Conservation (phyloP, 2,888 invertebrate species). For the Sinopyrophorus schimmeli region DNA sequence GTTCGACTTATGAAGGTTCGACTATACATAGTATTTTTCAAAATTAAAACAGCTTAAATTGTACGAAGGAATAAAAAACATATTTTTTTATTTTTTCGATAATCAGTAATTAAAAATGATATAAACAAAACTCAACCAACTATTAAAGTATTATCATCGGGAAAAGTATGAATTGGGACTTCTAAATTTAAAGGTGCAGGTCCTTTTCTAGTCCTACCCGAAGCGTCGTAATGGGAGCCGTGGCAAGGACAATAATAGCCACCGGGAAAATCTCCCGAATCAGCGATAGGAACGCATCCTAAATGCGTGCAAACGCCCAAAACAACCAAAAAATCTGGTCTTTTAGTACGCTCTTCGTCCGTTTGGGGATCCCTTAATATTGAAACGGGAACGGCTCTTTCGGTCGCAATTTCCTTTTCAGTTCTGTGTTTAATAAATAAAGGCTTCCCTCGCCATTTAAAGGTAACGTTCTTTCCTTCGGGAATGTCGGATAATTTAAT, state of each 20-base stretch:
- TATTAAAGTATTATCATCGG: conserved; percentile 59
- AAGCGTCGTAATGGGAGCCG: conserved; percentile 78
- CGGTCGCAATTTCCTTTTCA: conserved; percentile 65
- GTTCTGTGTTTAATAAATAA: conserved; percentile 76
- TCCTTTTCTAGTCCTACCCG: conserved; percentile 75
- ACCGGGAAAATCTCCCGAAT: conserved; percentile 67
- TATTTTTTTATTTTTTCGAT: no score
- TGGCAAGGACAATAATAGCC: conserved; percentile 86
- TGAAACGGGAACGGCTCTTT: conserved; percentile 62
- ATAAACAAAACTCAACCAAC: conserved; percentile 54
- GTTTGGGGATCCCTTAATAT: conserved; percentile 71
- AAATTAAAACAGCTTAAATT: no score
- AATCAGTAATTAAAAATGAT: no score
- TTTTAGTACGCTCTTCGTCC: conserved; percentile 66
- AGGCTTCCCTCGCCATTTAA: conserved; percentile 81
- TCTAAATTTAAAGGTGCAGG: conserved; percentile 74
- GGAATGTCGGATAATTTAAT: conserved; percentile 70
- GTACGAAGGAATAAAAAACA: no score
- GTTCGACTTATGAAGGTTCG: no score
- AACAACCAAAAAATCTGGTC: conserved; percentile 76
- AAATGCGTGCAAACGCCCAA: conserved; percentile 82
- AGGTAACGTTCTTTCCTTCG: conserved; percentile 65
- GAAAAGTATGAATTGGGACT: conserved; percentile 66
- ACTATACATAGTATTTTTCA: no score
- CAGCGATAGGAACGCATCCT: conserved; percentile 81